Percentiles rank a stretch among this genome's conserved stretches.
phyloP scores from a whole-genome alignment of 37 sponge, comb jelly and placozoan genomes.

The Axinella damicornis region DNA sequence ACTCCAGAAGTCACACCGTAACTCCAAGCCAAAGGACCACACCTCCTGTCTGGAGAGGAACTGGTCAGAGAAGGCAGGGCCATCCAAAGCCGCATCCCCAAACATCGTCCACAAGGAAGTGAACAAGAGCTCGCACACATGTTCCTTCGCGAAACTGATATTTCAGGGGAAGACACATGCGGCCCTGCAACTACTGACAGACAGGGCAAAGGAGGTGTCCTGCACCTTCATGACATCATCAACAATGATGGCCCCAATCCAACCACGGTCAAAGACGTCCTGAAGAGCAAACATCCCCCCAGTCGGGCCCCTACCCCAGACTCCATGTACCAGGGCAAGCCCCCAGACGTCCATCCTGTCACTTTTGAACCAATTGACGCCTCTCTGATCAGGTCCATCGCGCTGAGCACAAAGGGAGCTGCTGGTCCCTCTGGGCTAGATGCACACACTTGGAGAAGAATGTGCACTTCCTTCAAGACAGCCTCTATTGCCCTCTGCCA shows the following conservation, averaged over 20 bases:
- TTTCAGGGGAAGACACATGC: not conserved
- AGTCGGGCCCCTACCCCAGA: not conserved
- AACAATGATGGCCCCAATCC: no score
- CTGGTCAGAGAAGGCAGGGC: conserved; percentile 10
- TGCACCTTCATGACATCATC: conserved; percentile 8
- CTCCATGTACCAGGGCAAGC: not conserved
- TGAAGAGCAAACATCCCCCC: conserved; percentile 17
- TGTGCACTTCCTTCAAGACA: no score
- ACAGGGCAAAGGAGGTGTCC: conserved; percentile 10
- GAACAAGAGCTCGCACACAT: not conserved
- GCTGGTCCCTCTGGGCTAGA: conserved; percentile 31
- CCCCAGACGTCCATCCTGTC: conserved; percentile 19
- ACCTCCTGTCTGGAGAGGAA: conserved; percentile 3
- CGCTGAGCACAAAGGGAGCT: conserved; percentile 9
- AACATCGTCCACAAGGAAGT: not conserved
- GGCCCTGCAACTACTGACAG: not conserved
- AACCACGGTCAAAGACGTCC: not conserved
- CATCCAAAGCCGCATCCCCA: conserved; percentile 1
- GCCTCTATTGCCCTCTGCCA: conserved; percentile 24
- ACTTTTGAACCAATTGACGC: conserved; percentile 28
- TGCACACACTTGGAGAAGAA: conserved; percentile 24
- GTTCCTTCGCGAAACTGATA: not conserved
- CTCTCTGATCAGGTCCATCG: not conserved
- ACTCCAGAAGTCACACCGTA: not conserved
- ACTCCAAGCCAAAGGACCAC: conserved; percentile 18